Evolutionary conservation across 2,797 vertebrate species (phyloP), one percentile per base, ranked within the genome.

Genomic region (Macroramphosus scolopax): DNA sequence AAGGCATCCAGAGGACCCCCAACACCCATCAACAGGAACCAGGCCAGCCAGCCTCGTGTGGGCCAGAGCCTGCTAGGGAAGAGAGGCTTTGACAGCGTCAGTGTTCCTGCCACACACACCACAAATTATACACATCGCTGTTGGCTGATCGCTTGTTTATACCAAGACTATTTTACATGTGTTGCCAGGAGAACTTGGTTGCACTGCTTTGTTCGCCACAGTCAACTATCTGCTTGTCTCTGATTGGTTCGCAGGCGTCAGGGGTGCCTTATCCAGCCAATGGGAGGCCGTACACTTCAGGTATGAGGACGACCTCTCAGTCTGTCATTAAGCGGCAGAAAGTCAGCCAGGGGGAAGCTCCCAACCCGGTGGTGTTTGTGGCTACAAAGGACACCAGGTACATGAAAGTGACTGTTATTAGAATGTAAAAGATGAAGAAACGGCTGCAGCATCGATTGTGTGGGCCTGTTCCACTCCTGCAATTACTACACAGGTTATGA

Each of bases 301-400:
- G 92, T 55, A 91, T 95, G 83, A 91, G 94, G 67, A 92, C 95
- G 34, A 90, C 92, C 41, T 88, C 90, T 36, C 93, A 95, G 75
- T 93, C 94, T 1, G 92, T 91, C 73, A 92, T 92, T 77, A 97
- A 97, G 76, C 86, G 93, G 35, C 95, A 95, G 89, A 95, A 95
- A 77, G 91, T 96, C 72, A 94, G 93, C 84, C 93, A 94, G 35
- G 93, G 93, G 8, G 94, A 97, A 60, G 94, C 94, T 14, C 95
- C 95, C 41, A 97, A 97, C 84, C 95, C 94, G 1, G 95, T 97
- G 71, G 94, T 96, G 67, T 96, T 97, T 68, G 95, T 97, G 78
- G 95, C 94, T 70, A 96, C 95, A 30, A 97, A 97, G 84, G 94
- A 97, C 80, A 96, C 94, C 86, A 94, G 93, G 92, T 93, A 84